Base-by-base conservation (phyloP, 1,140 invertebrate genomes). In the Liolophura sinensis region DNA sequence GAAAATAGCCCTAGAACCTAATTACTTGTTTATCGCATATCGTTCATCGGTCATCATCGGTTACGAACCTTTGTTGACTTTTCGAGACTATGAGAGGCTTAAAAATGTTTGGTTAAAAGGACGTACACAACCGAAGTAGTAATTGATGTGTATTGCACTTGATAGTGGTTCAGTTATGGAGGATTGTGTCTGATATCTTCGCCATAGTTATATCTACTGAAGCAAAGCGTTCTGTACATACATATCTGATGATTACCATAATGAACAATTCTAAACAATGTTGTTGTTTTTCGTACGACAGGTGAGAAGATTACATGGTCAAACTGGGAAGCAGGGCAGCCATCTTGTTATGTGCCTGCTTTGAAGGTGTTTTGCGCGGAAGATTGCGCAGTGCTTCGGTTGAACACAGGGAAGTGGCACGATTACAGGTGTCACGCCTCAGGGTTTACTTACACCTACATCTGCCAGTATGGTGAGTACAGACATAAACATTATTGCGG, bases 381-480 rank as follows among this genome's bases (percentile, higher is more conserved):
- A 31, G 72, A 73, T 58, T 73, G 72, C 54, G 72, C 72, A 20
- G 25, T 66, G 16, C 46, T 73, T 27, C 58, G 64, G 62, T 27
- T 62, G 11, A 62, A 62, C 31, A 62, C 67, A 0, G 67, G 66
- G 1, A 52, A 50, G 56, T 73, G 72, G 72, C 69, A 73, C 27
- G 72, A 73, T 52, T 68, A 69, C 48, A 63, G 62, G 0, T 73
- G 72, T 48, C 46, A 48, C 6, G 25, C 25, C 1, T 65, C 64
- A 51, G 18, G 64, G 0, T 49, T 66, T 22, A 50, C 46, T 16
- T 73, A 71, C 47, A 59, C 61, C 16, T 73, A 54, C 40, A 58
- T 68, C 31, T 73, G 72, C 57, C 54, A 71, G 55, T 69, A 67
- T 20, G 61, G 69, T 73, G 63, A 64, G 69, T 67, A 24, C 31